Evolutionary conservation across 2,113 vertebrate species (phyloP).

Genomic region (Bubo scandiacus): DNA sequence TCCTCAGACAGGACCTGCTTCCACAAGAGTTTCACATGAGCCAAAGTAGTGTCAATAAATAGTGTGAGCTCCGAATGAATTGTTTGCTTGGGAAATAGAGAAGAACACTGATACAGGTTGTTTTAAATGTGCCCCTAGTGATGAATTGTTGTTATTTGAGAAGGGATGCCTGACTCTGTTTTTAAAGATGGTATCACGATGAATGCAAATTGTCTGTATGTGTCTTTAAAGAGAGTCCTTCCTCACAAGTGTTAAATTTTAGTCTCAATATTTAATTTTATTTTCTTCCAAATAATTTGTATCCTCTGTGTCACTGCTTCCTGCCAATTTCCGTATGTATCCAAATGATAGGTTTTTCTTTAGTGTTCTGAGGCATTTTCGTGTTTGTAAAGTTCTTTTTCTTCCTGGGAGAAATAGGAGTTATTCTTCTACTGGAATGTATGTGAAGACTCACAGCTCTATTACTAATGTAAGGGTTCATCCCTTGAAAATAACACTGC

Average conservation of each 20-base stretch:
- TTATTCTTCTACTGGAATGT: not conserved
- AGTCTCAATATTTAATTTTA: not conserved
- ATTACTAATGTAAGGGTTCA: not conserved
- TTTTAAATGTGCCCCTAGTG: not conserved
- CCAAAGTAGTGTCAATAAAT: conserved; percentile 3
- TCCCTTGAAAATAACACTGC: not conserved
- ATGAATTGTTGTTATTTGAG: not conserved
- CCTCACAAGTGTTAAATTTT: not conserved
- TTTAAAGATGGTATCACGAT: not conserved
- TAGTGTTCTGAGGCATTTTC: not conserved
- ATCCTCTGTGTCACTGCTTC: not conserved
- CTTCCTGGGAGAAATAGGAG: not conserved
- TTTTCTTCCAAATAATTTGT: not conserved
- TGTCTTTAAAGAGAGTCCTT: not conserved
- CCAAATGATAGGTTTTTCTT: not conserved
- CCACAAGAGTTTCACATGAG: not conserved
- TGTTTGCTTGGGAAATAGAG: not conserved
- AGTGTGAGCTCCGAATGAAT: not conserved
- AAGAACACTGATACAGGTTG: not conserved
- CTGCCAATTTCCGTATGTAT: not conserved
- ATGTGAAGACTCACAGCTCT: not conserved
- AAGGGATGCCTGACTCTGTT: not conserved
- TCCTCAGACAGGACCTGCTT: not conserved
- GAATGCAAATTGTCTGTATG: not conserved
- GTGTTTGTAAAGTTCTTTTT: not conserved